Evolutionary conservation across 2,888 invertebrate species (phyloP), one percentile per base, ranked within the genome.

Genomic region (Sylvicola fuscatus): DNA sequence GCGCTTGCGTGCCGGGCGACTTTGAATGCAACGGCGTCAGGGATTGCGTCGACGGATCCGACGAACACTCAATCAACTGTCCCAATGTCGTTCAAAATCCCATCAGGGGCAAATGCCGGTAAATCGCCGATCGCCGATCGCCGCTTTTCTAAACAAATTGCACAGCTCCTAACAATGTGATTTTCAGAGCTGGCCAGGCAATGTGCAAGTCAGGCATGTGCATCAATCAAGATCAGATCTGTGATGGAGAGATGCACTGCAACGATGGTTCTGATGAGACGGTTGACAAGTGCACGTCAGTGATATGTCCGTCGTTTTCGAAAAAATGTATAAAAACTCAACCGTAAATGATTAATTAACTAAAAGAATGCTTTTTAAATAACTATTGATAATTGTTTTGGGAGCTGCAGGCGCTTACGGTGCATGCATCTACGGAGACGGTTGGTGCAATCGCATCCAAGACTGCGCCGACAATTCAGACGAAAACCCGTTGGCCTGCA

Each of bases 1-100:
- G 72, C 2, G 72, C 66, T 0, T 73, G 73, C 42, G 61, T 71
- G 0, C 65, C 66, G 38, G 57, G 62, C 4, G 61, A 63, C 14
- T 52, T 60, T 1, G 53, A 57, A 33, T 76, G 76, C 41, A 38
- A 42, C 33, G 37, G 38, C 5, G 34, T 32, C 15, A 35, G 3
- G 11, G 40, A 44, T 29, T 45, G 45, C 35, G 21, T 34, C n/a
- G 44, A 43, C 38, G 36, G 44, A 13, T 31, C 31, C 3, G 31
- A 31, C 7, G 31, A 31, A 31, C 13, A 13, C 10, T 7, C 14
- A 13, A 3, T 13, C 8, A 13, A 13, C 3, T 31, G 31, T 13
- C 3, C 13, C 14, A 31, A 31, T 13, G 14, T 21, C 8, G 8
- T 6, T 4, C 5, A 21, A 8, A 21, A 21, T 21, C 4, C 21